Evolutionary conservation across 2,888 invertebrate species (phyloP), one percentile per base, ranked within the genome.

Genomic region (Harpalus rufipes): DNA sequence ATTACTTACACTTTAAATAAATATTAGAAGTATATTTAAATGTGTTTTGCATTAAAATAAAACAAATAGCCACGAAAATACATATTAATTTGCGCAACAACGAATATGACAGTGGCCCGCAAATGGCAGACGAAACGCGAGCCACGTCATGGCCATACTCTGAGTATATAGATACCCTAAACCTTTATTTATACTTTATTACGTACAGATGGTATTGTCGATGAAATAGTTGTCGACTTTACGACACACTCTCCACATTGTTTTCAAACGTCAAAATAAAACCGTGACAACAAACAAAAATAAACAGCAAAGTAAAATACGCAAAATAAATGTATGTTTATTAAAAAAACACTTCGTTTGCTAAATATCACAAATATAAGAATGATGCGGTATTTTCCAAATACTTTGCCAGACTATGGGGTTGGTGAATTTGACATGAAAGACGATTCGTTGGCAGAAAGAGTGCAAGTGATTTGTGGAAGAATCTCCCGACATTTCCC

Each of bases 401-500:
- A 86, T 58, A 76, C 1, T 10, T 65, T 81, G 63, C 85, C 81
- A 14, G 86, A 86, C 79, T 86, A 68, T 76, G 41, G 41, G 8
- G 56, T 8, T 51, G 65, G 68, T 16, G 85, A 86, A 25, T 21
- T 86, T 72, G 78, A 87, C 18, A 4, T 14, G 8, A 44, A 21
- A 32, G 81, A 68, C n/a, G 58, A 78, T 0, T 2, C 56, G 25
- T 10, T 51, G 39, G 8, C 18, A 63, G 61, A 41, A 16, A 84
- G 8, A 74, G 85, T 68, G 25, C 44, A 83, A 12, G 51, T 89
- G 44, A 59, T 89, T 7, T 86, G 87, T 14, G 87, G 88, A 81
- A 91, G 88, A 81, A 91, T 92, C 68, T 87, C 88, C 81, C 86
- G 86, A 32, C 88, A 90, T 80, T 88, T 90, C 39, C 89, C 89